Evolutionary conservation across 1,140 invertebrate species (phyloP).

Genomic region (Rhyacophila brunnea): DNA sequence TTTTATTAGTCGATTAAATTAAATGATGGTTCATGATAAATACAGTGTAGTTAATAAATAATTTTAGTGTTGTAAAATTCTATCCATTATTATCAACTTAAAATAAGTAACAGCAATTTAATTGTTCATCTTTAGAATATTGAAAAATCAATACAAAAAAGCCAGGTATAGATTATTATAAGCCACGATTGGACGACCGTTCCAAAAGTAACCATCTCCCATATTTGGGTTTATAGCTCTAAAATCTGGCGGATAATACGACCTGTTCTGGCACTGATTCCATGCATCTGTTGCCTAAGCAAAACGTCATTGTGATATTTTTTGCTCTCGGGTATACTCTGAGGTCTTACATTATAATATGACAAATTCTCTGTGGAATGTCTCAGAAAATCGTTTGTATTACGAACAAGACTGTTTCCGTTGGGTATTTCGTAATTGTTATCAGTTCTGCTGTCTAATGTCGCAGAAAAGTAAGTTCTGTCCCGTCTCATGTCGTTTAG

Average conservation of each 20-base stretch:
- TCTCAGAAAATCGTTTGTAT: constrained; percentile 16
- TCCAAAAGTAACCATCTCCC: constrained; percentile 21
- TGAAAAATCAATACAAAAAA: constrained; percentile 48
- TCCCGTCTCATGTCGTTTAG: constrained; percentile 1
- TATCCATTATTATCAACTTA: no score
- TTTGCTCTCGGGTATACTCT: background rate
- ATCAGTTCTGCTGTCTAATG: constrained; percentile 7
- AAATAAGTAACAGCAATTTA: no score
- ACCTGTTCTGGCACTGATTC: constrained; percentile 35
- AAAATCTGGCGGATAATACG: constrained; percentile 37
- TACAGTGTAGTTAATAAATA: no score
- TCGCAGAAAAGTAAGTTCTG: constrained; percentile 4
- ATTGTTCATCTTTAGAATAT: no score
- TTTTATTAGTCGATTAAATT: no score
- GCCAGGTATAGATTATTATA: constrained; percentile 52
- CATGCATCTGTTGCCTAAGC: constrained; percentile 35
- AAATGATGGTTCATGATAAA: no score
- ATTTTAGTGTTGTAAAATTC: no score
- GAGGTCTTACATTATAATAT: constrained; percentile 14
- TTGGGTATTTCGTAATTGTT: constrained; percentile 23
- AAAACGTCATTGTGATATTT: background rate
- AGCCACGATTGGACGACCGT: constrained; percentile 35
- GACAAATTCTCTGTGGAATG: constrained; percentile 18
- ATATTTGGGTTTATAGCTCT: constrained; percentile 32
- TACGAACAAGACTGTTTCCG: constrained; percentile 2